Conservation (phyloP, 2,888 invertebrate genomes). For the Heliconius erato region DNA sequence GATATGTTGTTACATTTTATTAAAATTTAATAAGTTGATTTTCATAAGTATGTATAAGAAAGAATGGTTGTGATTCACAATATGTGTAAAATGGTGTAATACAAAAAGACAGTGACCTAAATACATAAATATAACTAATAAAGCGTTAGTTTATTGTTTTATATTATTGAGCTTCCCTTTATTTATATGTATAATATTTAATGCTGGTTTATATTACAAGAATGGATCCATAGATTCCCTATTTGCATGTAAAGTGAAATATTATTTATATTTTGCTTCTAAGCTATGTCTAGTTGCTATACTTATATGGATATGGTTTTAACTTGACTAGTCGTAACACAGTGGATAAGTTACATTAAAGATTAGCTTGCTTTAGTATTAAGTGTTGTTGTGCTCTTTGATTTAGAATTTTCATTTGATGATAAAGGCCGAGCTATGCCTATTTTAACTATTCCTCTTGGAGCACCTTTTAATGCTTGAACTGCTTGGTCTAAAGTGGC, state of each 20-base stretch:
- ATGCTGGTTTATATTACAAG: slow-evolving; percentile 46
- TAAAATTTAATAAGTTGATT: background rate
- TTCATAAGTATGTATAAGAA: background rate
- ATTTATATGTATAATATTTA: slow-evolving; percentile 47
- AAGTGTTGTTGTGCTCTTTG: slow-evolving; percentile 76
- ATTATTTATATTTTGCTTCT: slow-evolving; percentile 50
- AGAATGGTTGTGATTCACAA: slow-evolving; percentile 58
- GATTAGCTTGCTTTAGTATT: slow-evolving; percentile 80
- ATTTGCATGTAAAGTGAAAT: slow-evolving; percentile 44
- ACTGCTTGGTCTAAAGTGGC: slow-evolving; percentile 98
- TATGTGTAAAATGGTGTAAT: slow-evolving; percentile 8
- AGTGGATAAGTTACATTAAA: slow-evolving; percentile 55
- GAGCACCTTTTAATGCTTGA: slow-evolving; percentile 97
- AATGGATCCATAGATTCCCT: slow-evolving; percentile 52
- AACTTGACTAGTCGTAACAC: slow-evolving; percentile 76
- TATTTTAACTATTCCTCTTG: slow-evolving; percentile 94
- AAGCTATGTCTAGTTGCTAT: slow-evolving; percentile 63
- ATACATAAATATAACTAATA: slow-evolving; percentile 60
- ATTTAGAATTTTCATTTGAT: slow-evolving; percentile 69
- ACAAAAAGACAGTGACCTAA: slow-evolving; percentile 49
- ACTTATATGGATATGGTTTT: slow-evolving; percentile 75
- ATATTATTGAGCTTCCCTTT: slow-evolving; percentile 66
- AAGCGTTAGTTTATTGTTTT: slow-evolving; percentile 82
- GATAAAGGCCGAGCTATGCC: slow-evolving; percentile 96
- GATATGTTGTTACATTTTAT: slow-evolving; percentile 12